These are phyloP conservation scores for Sardinella longiceps DNA, from an alignment of 2,797 vertebrate genomes.

Conservation along the genomic window DNA sequence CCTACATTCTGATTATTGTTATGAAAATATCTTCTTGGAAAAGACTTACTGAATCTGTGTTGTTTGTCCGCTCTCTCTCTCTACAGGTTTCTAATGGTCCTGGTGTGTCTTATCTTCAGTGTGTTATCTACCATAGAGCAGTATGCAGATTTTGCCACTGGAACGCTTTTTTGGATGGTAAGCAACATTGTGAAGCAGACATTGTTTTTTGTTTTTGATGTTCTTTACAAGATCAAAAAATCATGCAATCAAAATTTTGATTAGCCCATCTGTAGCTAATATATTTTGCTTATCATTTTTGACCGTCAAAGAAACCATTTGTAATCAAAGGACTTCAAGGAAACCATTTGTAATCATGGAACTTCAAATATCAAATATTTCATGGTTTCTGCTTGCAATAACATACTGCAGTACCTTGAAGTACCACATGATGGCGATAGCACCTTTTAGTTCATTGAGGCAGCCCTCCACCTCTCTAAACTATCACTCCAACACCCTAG, in stretches of 20 bases:
- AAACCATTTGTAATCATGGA: background rate
- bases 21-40: no score
- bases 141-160: slow-evolving; percentile 86
- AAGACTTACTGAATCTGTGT: background rate
- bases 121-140: slow-evolving; percentile 89
- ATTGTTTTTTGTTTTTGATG: background rate
- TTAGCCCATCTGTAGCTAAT: background rate
- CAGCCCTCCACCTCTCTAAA: slow-evolving; percentile 50
- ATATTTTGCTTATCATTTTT: background rate
- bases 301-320: background rate
- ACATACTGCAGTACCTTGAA: slow-evolving; percentile 55
- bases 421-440: slow-evolving; percentile 72
- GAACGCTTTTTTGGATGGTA: slow-evolving; percentile 92
- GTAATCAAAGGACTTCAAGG: no score
- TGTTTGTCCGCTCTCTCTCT: background rate
- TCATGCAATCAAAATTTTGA: background rate
- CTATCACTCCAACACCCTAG: slow-evolving; percentile 48
- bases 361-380: background rate
- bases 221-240: background rate
- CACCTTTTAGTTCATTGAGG: slow-evolving; percentile 56
- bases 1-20: background rate
- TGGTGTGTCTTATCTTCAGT: slow-evolving; percentile 91
- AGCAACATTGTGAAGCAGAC: slow-evolving; percentile 56
- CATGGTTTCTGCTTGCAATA: background rate
- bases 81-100: slow-evolving; percentile 79